phyloP scores from a whole-genome alignment of 2,888 invertebrate genomes.

The Pristionchus arcanus region DNA sequence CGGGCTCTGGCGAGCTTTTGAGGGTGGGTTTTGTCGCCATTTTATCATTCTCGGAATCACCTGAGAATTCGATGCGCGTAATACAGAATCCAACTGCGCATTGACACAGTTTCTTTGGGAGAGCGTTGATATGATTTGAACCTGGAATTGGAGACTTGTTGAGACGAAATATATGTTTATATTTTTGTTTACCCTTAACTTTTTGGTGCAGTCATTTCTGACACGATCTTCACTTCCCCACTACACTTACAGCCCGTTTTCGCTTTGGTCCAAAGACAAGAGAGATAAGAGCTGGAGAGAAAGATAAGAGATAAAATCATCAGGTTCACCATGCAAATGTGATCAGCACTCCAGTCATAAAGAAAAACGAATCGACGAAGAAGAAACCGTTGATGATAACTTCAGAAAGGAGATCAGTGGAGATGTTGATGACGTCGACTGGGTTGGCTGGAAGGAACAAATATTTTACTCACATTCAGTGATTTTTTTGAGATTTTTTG shows the following conservation, averaged over 20 bases:
- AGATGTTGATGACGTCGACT: slow-evolving; percentile 48
- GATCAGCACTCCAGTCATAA: slow-evolving; percentile 64
- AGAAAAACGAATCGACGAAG: slow-evolving; percentile 67
- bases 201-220: no score
- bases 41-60: no score
- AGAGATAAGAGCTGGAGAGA: no score
- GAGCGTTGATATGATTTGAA: slow-evolving; percentile 57
- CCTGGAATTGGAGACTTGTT: slow-evolving; percentile 55
- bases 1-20: no score
- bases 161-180: no score
- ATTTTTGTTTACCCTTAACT: no score
- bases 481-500: neutral
- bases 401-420: slow-evolving; percentile 55
- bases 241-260: no score
- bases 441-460: slow-evolving; percentile 55
- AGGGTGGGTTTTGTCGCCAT: no score
- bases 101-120: slow-evolving; percentile 40
- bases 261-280: no score
- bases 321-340: slow-evolving; percentile 48
- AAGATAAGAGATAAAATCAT: no score
- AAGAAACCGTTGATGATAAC: slow-evolving; percentile 61
- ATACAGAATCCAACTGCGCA: slow-evolving; percentile 58
- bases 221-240: no score
- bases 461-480: no score
- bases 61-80: slow-evolving; percentile 61